A percentile compares a stretch with the other conserved stretches of the same genome.
These are phyloP conservation scores for Ranitomeya variabilis DNA, from an alignment of 2,113 vertebrate genomes.

Conservation along the genomic window DNA sequence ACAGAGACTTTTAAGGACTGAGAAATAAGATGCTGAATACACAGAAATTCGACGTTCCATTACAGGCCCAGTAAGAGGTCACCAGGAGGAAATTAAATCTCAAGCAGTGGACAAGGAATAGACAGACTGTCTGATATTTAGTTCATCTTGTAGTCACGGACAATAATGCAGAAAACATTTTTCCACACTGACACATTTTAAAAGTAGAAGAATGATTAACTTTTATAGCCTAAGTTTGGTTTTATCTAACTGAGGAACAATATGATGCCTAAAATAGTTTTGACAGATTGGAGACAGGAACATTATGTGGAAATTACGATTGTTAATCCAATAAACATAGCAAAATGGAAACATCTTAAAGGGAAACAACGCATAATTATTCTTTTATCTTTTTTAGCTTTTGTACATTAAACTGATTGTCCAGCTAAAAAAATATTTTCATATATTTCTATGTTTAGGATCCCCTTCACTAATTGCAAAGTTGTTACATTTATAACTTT, in stretches of 20 bases:
- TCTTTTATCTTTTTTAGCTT: background rate
- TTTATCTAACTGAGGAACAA: background rate
- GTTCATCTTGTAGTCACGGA: slow-evolving; percentile 39
- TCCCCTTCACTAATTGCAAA: too few relatives aligned
- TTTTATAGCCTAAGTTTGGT: background rate
- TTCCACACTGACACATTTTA: slow-evolving; percentile 8
- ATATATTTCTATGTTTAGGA: too few relatives aligned
- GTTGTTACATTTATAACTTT: too few relatives aligned
- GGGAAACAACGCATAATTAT: background rate
- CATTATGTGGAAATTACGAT: background rate
- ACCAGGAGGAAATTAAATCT: slow-evolving; percentile 51
- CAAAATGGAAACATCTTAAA: background rate
- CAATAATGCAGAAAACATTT: slow-evolving; percentile 29
- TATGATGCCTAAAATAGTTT: background rate
- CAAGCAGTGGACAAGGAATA: slow-evolving; percentile 38
- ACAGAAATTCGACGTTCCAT: slow-evolving; percentile 39
- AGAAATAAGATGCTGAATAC: slow-evolving; percentile 43
- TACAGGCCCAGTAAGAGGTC: slow-evolving; percentile 52
- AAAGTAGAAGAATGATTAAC: slow-evolving; percentile 12
- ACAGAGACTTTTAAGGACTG: slow-evolving; percentile 28
- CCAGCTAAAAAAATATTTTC: too few relatives aligned
- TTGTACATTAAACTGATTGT: too few relatives aligned
- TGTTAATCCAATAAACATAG: background rate
- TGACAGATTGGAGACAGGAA: background rate
- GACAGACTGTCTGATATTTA: slow-evolving; percentile 41